Conservation (phyloP, 30 jellyfish, hydroid and myxozoan genomes). For the Aurelia sp. region DNA sequence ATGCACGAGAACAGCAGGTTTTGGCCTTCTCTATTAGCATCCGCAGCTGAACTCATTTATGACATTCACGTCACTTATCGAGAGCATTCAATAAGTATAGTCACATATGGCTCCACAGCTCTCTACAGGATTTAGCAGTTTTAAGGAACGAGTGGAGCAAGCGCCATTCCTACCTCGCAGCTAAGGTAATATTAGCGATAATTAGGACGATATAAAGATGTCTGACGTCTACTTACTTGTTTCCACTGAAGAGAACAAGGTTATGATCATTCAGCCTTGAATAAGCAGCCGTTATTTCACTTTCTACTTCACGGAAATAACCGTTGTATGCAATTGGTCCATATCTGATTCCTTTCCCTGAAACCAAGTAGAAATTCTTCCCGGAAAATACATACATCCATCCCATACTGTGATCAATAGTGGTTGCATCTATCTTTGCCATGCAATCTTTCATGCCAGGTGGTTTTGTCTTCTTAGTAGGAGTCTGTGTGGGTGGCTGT, state of each 20-base stretch:
- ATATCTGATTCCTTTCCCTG: constrained; percentile 11
- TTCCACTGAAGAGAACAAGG: constrained; percentile 41
- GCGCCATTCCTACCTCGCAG: no score
- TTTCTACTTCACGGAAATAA: constrained; percentile 26
- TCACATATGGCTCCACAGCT: no score
- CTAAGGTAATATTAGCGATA: not conserved
- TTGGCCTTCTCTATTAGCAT: no score
- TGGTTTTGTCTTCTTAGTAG: not conserved
- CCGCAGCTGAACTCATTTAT: no score
- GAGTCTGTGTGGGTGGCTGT: not conserved
- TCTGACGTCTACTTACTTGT: constrained; percentile 29
- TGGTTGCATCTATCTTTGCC: constrained; percentile 37
- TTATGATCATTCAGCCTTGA: constrained; percentile 7
- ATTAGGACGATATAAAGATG: no score
- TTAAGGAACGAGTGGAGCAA: no score
- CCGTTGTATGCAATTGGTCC: constrained; percentile 33
- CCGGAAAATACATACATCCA: constrained; percentile 53
- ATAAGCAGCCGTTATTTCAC: constrained; percentile 52
- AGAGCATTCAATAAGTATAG: no score
- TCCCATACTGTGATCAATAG: constrained; percentile 26
- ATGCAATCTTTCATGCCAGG: constrained; percentile 19
- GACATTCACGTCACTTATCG: no score
- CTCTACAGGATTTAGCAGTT: no score
- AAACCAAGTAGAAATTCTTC: constrained; percentile 28
- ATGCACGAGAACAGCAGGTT: no score